These are phyloP conservation scores for Macrochelys suwanniensis DNA, from an alignment of 2,797 vertebrate species.

Conservation along the genomic window DNA sequence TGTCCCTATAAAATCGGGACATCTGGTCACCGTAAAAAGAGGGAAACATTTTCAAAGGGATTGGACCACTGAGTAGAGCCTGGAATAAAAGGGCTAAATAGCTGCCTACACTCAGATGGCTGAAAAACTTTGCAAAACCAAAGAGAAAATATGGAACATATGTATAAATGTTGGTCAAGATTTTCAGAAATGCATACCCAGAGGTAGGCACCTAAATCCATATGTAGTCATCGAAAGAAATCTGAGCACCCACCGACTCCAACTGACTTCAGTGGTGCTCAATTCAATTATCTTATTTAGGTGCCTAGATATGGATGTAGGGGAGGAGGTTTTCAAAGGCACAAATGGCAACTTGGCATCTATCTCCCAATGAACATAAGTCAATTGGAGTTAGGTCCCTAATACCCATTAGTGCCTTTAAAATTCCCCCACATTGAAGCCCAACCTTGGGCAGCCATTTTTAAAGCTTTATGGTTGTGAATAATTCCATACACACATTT, in stretches of 20 bases:
- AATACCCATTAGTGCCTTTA: background rate
- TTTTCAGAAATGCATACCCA: conserved; percentile 21
- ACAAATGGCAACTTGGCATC: background rate
- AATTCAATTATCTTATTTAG: conserved; percentile 32
- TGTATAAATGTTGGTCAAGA: background rate
- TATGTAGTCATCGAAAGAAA: background rate
- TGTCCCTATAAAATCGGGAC: too few relatives aligned
- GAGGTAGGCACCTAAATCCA: background rate
- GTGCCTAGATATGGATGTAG: background rate
- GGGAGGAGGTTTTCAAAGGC: conserved; percentile 5
- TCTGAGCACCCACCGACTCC: conserved; percentile 42
- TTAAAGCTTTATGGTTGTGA: background rate
- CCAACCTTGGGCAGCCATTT: background rate
- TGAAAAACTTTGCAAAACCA: conserved; percentile 53
- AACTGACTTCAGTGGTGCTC: conserved; percentile 55
- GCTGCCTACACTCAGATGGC: conserved; percentile 45
- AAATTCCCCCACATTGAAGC: background rate
- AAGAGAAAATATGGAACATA: conserved; percentile 44
- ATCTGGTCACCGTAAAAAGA: background rate
- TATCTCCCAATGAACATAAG: background rate
- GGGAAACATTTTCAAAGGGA: background rate
- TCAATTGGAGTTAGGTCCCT: background rate
- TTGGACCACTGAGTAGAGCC: background rate
- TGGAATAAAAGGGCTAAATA: background rate
- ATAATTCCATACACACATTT: conserved; percentile 29